Base-by-base conservation (phyloP, 1,140 invertebrate genomes). In the Schlechtendalia chinensis region DNA sequence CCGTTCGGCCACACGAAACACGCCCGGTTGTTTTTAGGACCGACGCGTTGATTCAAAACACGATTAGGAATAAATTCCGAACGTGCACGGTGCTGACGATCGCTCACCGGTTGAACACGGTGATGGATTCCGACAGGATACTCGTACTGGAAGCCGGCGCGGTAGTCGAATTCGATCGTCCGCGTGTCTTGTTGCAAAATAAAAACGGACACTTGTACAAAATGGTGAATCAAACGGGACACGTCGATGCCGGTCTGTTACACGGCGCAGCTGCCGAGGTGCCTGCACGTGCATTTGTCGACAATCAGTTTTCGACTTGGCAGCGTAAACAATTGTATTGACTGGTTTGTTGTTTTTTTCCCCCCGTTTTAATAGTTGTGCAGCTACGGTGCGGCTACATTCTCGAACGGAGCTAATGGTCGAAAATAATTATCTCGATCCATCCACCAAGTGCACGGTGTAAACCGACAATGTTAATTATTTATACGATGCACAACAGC, bases 41-140 rank as follows among this genome's bases (percentile, higher is more conserved):
- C 8, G 90, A 89, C 88, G 90, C 86, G 86, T 89, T 90, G 58
- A 93, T 89, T 83, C 90, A 89, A 86, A 89, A 87, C 86, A 94
- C 90, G 29, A 90, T 89, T 83, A 89, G 90, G 58, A 89, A 87
- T 47, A 89, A 91, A 83, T 95, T 95, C 86, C 85, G 85, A 0
- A 85, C 90, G 77, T 91, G 91, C 81, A 95, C 94, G 0, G 91
- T 95, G n/a, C 86, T 95, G 12, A 95, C 93, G 0, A 91, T 93
- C 65, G 91, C 91, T 27, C 91, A 92, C 84, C 85, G 91, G 65
- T 84, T 92, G 0, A 92, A 94, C 84, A 95, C 93, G 1, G 92
- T 96, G 58, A 91, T 96, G 89, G 92, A 95, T 84, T 91, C 89
- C 82, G 91, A 91, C 83, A 87, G 89, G 81, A 89, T 94, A 82